Conservation (phyloP, 2,113 vertebrate species). For the Saccopteryx bilineata region DNA sequence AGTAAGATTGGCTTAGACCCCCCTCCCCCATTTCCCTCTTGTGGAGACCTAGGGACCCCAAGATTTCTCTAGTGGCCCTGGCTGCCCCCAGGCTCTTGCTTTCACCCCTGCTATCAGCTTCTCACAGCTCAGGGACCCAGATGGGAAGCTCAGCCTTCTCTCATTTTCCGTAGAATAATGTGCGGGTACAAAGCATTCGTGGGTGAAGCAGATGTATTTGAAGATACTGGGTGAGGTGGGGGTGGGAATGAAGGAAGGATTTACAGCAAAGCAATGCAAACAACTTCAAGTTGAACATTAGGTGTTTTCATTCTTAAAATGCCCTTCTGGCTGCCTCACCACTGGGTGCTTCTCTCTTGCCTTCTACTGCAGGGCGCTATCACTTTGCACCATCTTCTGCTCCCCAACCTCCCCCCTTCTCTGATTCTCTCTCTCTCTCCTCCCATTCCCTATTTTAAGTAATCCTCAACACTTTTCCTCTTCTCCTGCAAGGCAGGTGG, state of each 20-base stretch:
- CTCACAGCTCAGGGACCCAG: neutral
- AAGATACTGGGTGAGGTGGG: neutral
- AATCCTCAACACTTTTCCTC: neutral
- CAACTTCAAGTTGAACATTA: neutral
- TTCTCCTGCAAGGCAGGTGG: neutral
- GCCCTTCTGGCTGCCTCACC: neutral
- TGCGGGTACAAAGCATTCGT: neutral
- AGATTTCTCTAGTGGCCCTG: neutral
- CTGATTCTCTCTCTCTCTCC: neutral
- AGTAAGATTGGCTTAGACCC: neutral
- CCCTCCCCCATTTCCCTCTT: neutral
- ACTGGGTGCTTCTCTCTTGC: neutral
- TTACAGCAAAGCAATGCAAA: neutral
- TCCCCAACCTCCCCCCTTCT: neutral
- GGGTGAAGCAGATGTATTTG: slow-evolving; percentile 57
- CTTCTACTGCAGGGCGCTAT: neutral
- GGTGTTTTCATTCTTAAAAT: neutral
- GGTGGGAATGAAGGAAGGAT: neutral
- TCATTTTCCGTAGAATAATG: slow-evolving; percentile 20
- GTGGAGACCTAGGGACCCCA: neutral
- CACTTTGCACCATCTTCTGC: neutral
- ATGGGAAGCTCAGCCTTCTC: neutral
- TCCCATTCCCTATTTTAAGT: neutral
- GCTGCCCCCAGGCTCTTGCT: neutral
- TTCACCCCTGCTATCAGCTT: neutral